phyloP scores from a whole-genome alignment of 1,140 invertebrate species.

The Ceratina japonica region DNA sequence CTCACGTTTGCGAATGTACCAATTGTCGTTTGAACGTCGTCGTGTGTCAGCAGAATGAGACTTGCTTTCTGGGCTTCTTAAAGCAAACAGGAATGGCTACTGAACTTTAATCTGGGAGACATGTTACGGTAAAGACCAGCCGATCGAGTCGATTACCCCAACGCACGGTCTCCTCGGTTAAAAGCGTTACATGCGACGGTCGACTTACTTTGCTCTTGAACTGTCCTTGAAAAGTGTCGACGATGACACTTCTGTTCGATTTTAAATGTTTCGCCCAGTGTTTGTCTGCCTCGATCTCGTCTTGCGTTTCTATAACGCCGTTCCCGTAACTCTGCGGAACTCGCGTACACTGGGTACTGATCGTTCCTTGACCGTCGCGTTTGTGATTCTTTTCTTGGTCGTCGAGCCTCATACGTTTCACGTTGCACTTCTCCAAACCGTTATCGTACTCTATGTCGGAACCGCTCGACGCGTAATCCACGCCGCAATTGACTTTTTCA shows the following conservation, averaged over 20 bases:
- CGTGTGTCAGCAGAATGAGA: constrained; percentile 59
- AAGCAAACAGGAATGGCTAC: constrained; percentile 65
- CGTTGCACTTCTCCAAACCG: constrained; percentile 75
- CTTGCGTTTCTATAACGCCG: constrained; percentile 69
- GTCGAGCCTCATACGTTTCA: constrained; percentile 78
- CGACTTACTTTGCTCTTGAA: constrained; percentile 85
- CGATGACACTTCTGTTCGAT: constrained; percentile 83
- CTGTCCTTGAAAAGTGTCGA: constrained; percentile 87
- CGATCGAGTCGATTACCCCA: constrained; percentile 51
- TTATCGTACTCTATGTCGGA: constrained; percentile 73
- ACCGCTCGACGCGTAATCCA: constrained; percentile 68
- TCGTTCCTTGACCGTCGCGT: constrained; percentile 61
- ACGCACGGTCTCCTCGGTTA: constrained; percentile 60
- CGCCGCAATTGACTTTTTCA: constrained; percentile 70
- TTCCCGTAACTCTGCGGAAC: constrained; percentile 68
- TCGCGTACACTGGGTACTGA: constrained; percentile 64
- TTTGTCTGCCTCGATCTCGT: constrained; percentile 81
- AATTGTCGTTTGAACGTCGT: not conserved
- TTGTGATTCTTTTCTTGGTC: constrained; percentile 78
- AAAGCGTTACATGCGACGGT: not conserved
- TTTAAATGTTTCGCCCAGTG: constrained; percentile 83
- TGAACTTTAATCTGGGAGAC: constrained; percentile 68
- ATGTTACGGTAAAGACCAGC: constrained; percentile 58
- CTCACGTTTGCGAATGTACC: not conserved
- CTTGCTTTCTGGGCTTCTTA: constrained; percentile 48